Evolutionary conservation across 1,140 invertebrate species (phyloP).

Genomic region (Eupristina koningsbergeri): DNA sequence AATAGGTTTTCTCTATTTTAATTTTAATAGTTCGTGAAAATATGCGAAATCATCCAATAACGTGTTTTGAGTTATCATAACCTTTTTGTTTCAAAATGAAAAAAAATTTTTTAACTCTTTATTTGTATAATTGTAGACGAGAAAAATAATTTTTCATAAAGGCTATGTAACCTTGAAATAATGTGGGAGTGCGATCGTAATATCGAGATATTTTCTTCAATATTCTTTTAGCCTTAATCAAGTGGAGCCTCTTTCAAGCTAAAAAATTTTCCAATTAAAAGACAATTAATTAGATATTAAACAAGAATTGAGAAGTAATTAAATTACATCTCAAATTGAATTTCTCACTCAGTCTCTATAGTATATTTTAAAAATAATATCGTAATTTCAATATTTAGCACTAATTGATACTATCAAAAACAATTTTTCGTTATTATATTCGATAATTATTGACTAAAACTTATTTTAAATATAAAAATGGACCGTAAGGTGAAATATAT

Average conservation of each 20-base stretch:
- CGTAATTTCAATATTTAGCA: neutral
- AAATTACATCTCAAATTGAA: constrained; percentile 55
- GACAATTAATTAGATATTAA: constrained; percentile 51
- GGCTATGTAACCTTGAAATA: constrained; percentile 4
- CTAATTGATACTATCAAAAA: neutral
- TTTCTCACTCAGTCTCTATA: constrained; percentile 49
- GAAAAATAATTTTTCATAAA: constrained; percentile 11
- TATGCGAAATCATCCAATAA: neutral
- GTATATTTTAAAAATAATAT: neutral
- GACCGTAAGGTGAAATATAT: too few species aligned
- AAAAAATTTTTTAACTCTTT: constrained; percentile 7
- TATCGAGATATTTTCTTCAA: constrained; percentile 22
- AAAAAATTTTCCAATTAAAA: constrained; percentile 59
- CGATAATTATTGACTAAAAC: neutral
- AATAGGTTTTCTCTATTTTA: neutral
- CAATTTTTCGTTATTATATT: neutral
- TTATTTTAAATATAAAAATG: too few species aligned
- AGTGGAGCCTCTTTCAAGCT: neutral
- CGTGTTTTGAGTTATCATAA: neutral
- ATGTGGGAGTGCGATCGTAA: neutral
- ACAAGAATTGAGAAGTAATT: constrained; percentile 52
- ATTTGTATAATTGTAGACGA: constrained; percentile 1
- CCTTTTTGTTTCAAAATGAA: neutral
- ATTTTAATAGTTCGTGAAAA: neutral
- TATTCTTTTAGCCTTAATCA: neutral